Conservation (phyloP, 92 coral and sea anemone species). For the Isaurus tuberculatus region DNA sequence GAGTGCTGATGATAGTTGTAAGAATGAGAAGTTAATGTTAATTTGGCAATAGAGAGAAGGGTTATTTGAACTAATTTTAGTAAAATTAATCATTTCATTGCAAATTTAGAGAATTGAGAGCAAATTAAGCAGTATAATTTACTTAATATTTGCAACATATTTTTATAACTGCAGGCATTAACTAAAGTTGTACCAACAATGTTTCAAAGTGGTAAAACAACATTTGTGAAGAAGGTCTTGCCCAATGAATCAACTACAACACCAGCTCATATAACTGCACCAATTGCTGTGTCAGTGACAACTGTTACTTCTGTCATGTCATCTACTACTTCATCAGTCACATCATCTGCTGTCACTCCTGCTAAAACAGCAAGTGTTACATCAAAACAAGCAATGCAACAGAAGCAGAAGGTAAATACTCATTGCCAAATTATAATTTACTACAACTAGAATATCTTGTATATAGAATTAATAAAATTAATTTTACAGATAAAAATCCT, state of each 20-base stretch:
- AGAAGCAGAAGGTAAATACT: constrained; percentile 69
- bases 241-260: constrained; percentile 36
- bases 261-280: constrained; percentile 1
- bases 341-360: constrained; percentile 3
- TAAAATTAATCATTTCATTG: too few relatives aligned
- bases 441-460: too few relatives aligned
- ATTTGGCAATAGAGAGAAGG: too few relatives aligned
- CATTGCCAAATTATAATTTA: too few relatives aligned
- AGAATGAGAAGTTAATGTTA: too few relatives aligned
- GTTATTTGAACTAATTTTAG: too few relatives aligned
- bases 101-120: too few relatives aligned
- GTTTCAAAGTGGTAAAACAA: constrained; percentile 98
- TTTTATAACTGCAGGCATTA: constrained; percentile 26
- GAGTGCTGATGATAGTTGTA: too few relatives aligned
- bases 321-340: not conserved
- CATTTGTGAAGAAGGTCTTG: constrained; percentile 71
- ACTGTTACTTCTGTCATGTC: constrained; percentile 23
- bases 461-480: too few relatives aligned
- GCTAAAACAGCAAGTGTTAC: not conserved
- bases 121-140: not conserved
- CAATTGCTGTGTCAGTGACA: constrained; percentile 24
- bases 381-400: constrained; percentile 48
- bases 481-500: too few relatives aligned
- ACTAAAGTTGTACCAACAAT: constrained; percentile 84
- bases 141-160: too few relatives aligned